phyloP scores from a whole-genome alignment of 2,888 invertebrate species.

The Callosobruchus maculatus region DNA sequence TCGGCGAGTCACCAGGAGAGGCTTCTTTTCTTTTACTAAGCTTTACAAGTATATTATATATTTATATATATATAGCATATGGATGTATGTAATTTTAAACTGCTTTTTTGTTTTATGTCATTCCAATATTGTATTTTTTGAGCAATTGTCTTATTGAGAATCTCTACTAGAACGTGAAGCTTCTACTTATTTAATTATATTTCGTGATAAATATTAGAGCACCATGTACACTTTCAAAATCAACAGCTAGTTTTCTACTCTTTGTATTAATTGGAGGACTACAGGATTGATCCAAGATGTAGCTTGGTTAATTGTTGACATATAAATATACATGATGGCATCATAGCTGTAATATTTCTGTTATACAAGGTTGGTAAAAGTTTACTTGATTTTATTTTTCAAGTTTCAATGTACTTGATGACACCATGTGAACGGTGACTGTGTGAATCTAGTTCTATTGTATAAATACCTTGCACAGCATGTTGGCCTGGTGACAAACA shows the following conservation, averaged over 20 bases:
- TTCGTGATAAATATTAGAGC: neutral
- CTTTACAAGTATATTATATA: neutral
- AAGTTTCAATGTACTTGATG: too few species aligned
- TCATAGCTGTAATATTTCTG: too few species aligned
- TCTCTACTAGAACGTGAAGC: neutral
- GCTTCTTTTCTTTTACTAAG: conserved; percentile 79
- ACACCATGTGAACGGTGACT: too few species aligned
- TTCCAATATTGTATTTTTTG: neutral
- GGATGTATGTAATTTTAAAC: neutral
- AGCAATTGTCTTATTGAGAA: neutral
- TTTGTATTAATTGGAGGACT: neutral
- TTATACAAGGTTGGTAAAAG: too few species aligned
- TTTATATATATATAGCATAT: neutral
- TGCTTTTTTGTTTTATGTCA: neutral
- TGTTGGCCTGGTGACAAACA: too few species aligned
- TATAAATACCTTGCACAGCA: too few species aligned
- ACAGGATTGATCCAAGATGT: too few species aligned
- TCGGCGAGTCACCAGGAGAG: conserved; percentile 85
- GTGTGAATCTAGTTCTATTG: too few species aligned
- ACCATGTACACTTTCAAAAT: neutral
- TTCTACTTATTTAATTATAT: neutral
- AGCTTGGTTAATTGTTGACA: too few species aligned
- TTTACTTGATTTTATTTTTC: too few species aligned
- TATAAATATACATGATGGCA: too few species aligned
- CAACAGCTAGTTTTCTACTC: neutral